These are phyloP conservation scores for Andinoacara biseriatus DNA, from an alignment of 2,113 vertebrate species.

Conservation along the genomic window DNA sequence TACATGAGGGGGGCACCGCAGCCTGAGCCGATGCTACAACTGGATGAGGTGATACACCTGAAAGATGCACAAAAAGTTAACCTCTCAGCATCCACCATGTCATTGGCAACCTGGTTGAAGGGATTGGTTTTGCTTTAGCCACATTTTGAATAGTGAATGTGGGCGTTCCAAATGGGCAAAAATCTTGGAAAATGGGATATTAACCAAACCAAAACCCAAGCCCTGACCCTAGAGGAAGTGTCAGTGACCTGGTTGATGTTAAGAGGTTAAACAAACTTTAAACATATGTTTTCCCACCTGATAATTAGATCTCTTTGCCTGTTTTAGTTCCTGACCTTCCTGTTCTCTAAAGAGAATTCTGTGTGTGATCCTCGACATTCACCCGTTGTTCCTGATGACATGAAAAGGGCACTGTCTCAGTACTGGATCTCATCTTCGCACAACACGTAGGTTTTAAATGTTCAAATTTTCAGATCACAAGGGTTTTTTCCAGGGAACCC, in stretches of 20 bases:
- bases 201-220: not conserved
- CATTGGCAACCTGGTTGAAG: not conserved
- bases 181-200: no score
- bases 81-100: not conserved
- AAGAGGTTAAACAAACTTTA: not conserved
- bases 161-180: not conserved
- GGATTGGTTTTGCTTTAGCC: not conserved
- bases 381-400: conserved; percentile 80
- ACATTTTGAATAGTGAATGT: not conserved
- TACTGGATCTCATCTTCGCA: conserved; percentile 93
- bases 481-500: not conserved
- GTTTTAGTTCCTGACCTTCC: conserved; percentile 85
- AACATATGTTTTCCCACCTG: not conserved
- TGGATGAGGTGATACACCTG: conserved; percentile 82
- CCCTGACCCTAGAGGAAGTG: not conserved
- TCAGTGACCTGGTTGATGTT: not conserved
- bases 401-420: conserved; percentile 87
- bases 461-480: not conserved
- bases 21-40: conserved; percentile 83
- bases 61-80: not conserved
- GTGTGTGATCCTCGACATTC: conserved; percentile 80
- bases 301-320: not conserved
- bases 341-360: conserved; percentile 88
- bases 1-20: conserved; percentile 81
- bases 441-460: conserved; percentile 82